Evolutionary conservation across 1,140 invertebrate genomes (phyloP).

Genomic region (Homarus americanus): DNA sequence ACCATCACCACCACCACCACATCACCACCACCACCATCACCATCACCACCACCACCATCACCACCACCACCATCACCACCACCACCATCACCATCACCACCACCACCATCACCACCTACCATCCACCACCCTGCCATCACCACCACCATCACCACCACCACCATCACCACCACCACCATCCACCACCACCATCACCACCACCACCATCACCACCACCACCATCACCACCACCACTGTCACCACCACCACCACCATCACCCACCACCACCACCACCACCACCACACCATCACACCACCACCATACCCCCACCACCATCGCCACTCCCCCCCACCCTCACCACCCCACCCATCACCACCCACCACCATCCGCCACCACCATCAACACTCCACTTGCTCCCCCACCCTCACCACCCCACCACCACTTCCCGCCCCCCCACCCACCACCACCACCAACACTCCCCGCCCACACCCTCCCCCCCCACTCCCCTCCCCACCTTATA

Average conservation of each 20-base stretch:
- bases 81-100: not conserved
- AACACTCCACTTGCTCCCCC: too few relatives aligned
- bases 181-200: not conserved
- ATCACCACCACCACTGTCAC: not conserved
- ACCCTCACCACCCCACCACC: too few relatives aligned
- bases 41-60: not conserved
- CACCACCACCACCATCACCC: not conserved
- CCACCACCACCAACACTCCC: too few relatives aligned
- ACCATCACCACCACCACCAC: not conserved
- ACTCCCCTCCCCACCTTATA: too few relatives aligned
- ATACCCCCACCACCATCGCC: too few relatives aligned
- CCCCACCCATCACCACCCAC: too few relatives aligned
- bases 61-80: not conserved
- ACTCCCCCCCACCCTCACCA: too few relatives aligned
- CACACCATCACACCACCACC: too few relatives aligned
- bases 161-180: not conserved
- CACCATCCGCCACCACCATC: too few relatives aligned
- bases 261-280: too few relatives aligned
- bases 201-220: not conserved
- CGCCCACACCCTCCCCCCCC: too few relatives aligned
- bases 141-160: not conserved
- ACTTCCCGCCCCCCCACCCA: too few relatives aligned
- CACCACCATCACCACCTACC: not conserved
- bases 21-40: not conserved
- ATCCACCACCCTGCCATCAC: not conserved